Evolutionary conservation across 2,113 vertebrate genomes (phyloP), one percentile per base, ranked within the genome.

Genomic region (Lynx canadensis): DNA sequence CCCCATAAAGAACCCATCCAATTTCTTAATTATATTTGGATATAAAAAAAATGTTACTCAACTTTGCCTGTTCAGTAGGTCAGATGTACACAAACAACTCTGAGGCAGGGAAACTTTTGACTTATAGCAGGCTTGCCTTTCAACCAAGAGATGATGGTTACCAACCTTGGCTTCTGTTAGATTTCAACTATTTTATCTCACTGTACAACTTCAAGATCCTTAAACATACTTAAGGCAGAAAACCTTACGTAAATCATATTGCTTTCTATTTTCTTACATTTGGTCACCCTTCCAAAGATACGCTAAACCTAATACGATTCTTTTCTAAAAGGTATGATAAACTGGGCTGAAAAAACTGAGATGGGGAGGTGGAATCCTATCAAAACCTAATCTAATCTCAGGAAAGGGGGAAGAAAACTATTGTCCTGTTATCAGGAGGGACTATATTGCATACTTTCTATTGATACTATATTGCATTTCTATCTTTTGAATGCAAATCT

Each of bases 401-500:
- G 94, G 9, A 14, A 60, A 80, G 68, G 29, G 66, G 79, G 36
- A 69, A 68, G 68, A 81, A 36, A 82, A 33, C 55, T 38, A 71
- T 55, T 33, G 55, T 89, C 31, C 57, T 14, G 80, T 73, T 60
- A 95, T 76, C 68, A 96, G 65, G 48, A 63, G 31, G 88, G 52
- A 55, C 79, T 86, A 50, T 63, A 87, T 31, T 29, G 25, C 69
- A 89, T 25, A 11, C 7, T 29, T 93, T 88, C 97, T 94, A 73
- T 12, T 5, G 4, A 95, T 78, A 83, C 85, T 93, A 14, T 31
- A 97, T 76, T 0, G 76, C 41, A 87, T 74, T 65, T 93, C 45
- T 60, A 45, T 97, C 82, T 89, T 97, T 97, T 96, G 68, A 80
- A 97, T 93, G 94, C 94, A 95, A 71, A 96, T 91, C 88, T 95